Conservation (phyloP, 35 echinoderm and acorn worm genomes). For the Acanthaster planci region DNA sequence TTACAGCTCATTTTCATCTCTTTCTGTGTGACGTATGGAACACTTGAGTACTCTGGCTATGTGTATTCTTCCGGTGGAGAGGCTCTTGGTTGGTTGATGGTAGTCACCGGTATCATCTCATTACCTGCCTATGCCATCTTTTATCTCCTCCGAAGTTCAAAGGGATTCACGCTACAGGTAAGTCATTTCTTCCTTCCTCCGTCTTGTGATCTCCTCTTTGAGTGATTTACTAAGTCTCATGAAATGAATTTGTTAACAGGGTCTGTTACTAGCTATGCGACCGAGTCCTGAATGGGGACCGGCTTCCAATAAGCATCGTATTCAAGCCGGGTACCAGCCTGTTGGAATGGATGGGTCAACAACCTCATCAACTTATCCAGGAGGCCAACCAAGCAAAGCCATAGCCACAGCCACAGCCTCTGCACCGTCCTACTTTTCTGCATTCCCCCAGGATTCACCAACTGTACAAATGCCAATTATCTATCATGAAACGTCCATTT, state of each 20-base stretch:
- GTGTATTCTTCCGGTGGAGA: slow-evolving; percentile 20
- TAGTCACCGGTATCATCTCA: slow-evolving; percentile 7
- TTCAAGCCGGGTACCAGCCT: slow-evolving; percentile 53
- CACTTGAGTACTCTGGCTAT: slow-evolving; percentile 34
- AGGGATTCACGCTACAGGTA: slow-evolving; percentile 38
- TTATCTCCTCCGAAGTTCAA: not conserved
- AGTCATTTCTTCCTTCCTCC: not conserved
- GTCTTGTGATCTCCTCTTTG: not conserved
- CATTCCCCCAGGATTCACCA: not conserved
- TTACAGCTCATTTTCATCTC: slow-evolving; percentile 50
- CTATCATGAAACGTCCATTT: slow-evolving; percentile 21
- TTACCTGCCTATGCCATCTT: slow-evolving; percentile 35
- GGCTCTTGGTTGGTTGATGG: slow-evolving; percentile 53
- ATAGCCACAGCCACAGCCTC: not conserved
- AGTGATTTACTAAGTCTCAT: not conserved
- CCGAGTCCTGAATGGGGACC: slow-evolving; percentile 65
- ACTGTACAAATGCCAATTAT: not conserved
- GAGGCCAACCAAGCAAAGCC: not conserved
- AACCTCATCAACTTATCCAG: not conserved
- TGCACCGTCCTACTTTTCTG: not conserved
- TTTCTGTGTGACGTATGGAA: slow-evolving; percentile 34
- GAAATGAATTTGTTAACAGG: slow-evolving; percentile 12
- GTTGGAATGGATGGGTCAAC: not conserved
- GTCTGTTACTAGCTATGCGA: slow-evolving; percentile 11
- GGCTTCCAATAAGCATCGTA: slow-evolving; percentile 50